Evolutionary conservation across 2,888 invertebrate species (phyloP).

Genomic region (Sarcophaga carnaria): DNA sequence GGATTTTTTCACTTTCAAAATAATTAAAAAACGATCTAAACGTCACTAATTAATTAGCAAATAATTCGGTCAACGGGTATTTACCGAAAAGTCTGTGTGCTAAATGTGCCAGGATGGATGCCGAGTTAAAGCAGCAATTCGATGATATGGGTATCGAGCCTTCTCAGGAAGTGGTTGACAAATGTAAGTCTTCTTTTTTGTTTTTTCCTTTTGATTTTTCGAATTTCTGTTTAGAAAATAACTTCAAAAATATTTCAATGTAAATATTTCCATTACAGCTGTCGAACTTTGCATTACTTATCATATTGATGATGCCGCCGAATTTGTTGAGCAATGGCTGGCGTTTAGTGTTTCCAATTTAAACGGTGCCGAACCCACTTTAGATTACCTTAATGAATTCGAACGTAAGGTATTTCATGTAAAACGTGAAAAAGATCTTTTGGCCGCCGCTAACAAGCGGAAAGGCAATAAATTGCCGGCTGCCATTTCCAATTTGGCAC

Average conservation of each 20-base stretch:
- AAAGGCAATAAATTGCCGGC: conserved; percentile 68
- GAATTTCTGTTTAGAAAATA: not conserved
- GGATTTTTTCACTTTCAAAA: no score
- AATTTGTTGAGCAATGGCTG: conserved; percentile 90
- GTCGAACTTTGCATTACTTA: conserved; percentile 78
- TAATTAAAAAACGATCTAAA: no score
- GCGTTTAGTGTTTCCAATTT: conserved; percentile 88
- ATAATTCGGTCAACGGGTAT: no score
- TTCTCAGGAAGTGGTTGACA: conserved; percentile 83
- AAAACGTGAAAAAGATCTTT: conserved; percentile 81
- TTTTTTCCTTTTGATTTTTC: no score
- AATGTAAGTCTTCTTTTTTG: conserved; percentile 82
- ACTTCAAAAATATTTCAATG: not conserved
- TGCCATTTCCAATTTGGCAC: conserved; percentile 65
- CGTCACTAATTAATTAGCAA: no score
- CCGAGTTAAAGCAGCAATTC: conserved; percentile 83
- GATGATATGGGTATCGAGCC: conserved; percentile 85
- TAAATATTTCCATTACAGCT: conserved; percentile 44
- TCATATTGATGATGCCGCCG: conserved; percentile 85
- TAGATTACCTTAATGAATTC: conserved; percentile 84
- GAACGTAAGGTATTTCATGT: conserved; percentile 85
- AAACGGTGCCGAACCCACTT: conserved; percentile 85
- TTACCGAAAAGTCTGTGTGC: not conserved
- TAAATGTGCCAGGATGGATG: conserved; percentile 73
- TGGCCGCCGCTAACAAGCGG: conserved; percentile 72